A percentile compares a stretch with the other conserved stretches of the same genome.
phyloP scores from a whole-genome alignment of 2,797 vertebrate genomes.

The Borostomias antarcticus region DNA sequence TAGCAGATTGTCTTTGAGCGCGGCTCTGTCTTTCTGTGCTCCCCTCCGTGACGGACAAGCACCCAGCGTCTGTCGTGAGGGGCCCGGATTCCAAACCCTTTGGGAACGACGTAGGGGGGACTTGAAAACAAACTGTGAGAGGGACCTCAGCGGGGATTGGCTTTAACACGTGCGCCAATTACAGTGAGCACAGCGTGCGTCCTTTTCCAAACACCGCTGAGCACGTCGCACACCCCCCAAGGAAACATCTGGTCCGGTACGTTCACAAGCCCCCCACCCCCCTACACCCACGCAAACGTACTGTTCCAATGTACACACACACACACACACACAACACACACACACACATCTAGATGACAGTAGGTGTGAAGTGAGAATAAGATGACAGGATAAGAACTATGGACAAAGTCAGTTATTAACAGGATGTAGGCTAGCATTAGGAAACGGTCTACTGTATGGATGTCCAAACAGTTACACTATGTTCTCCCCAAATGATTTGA shows the following conservation, averaged over 20 bases:
- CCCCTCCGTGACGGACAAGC: slow-evolving; percentile 29
- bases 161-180: slow-evolving; percentile 70
- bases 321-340: neutral
- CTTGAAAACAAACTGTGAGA: slow-evolving; percentile 57
- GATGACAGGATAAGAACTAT: neutral
- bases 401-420: neutral
- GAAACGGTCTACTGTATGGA: no score
- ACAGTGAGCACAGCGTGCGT: slow-evolving; percentile 62
- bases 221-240: slow-evolving; percentile 55
- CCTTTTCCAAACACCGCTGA: slow-evolving; percentile 64
- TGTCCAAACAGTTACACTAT: no score
- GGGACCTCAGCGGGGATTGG: slow-evolving; percentile 52
- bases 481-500: neutral
- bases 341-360: neutral
- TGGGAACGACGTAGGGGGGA: slow-evolving; percentile 49
- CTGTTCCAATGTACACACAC: slow-evolving; percentile 25
- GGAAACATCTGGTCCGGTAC: slow-evolving; percentile 72
- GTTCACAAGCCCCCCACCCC: slow-evolving; percentile 45
- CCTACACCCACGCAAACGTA: slow-evolving; percentile 25
- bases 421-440: no score
- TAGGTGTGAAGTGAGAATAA: neutral
- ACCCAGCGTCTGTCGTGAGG: slow-evolving; percentile 48
- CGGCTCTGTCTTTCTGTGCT: slow-evolving; percentile 39
- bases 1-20: slow-evolving; percentile 24
- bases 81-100: slow-evolving; percentile 50